Evolutionary conservation across 2,113 vertebrate genomes (phyloP).

Genomic region (Gulo gulo): DNA sequence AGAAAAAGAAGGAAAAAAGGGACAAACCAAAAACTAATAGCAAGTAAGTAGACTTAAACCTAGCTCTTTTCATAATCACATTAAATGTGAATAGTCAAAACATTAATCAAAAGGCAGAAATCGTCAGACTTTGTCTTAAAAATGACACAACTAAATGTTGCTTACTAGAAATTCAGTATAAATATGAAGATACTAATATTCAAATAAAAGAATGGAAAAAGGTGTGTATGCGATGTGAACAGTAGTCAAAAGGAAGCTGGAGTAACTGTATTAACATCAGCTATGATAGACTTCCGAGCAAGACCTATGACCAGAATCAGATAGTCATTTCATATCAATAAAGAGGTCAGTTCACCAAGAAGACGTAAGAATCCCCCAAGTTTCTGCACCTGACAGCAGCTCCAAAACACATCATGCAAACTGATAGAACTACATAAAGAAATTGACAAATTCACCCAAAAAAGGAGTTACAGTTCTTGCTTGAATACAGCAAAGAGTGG

Average conservation of each 20-base stretch:
- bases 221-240: background rate
- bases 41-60: too few relatives aligned
- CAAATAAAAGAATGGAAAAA: background rate
- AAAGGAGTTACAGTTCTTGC: background rate
- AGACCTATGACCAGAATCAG: background rate
- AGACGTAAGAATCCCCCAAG: background rate
- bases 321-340: background rate
- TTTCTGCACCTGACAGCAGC: background rate
- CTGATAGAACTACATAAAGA: background rate
- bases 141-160: background rate
- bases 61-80: background rate
- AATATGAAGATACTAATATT: background rate
- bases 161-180: background rate
- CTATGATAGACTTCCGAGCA: background rate
- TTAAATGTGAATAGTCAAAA: background rate
- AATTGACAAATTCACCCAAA: background rate
- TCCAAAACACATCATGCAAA: background rate
- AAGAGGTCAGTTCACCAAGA: background rate
- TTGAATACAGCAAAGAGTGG: background rate
- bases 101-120: background rate
- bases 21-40: too few relatives aligned
- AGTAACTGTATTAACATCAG: background rate
- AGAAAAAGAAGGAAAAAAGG: too few relatives aligned
- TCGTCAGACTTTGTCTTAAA: background rate
- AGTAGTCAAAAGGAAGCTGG: background rate